Conservation (phyloP, 2,888 invertebrate genomes). For the Cantharis rufa region DNA sequence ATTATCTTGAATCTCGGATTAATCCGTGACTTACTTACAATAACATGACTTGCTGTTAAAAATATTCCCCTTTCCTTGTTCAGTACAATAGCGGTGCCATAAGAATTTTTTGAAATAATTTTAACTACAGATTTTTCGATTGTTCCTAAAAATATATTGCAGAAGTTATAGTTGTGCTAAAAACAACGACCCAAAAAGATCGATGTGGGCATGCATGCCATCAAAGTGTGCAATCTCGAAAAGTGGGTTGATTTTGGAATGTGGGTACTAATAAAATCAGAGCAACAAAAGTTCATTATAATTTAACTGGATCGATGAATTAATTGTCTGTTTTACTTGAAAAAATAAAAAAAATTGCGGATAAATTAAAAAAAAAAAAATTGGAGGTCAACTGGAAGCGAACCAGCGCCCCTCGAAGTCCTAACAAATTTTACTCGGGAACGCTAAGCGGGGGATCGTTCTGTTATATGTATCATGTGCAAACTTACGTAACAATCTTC, state of each 20-base stretch:
- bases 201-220: neutral
- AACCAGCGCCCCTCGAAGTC: no score
- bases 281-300: neutral
- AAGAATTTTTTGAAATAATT: slow-evolving; percentile 61
- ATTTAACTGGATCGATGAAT: neutral
- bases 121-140: slow-evolving; percentile 60
- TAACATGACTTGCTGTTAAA: slow-evolving; percentile 66
- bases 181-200: neutral
- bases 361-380: no score
- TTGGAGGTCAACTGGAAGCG: no score
- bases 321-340: neutral
- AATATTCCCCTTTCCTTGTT: slow-evolving; percentile 57
- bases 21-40: no score
- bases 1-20: no score
- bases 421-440: no score
- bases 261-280: neutral
- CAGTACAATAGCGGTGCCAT: slow-evolving; percentile 65
- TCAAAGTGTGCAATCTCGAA: neutral
- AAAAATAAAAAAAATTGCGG: no score
- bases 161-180: neutral
- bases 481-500: neutral
- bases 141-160: slow-evolving; percentile 46
- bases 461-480: no score
- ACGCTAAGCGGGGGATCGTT: no score
- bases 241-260: neutral